These are phyloP conservation scores for Diplodus sargus DNA, from an alignment of 2,797 vertebrate genomes.

Conservation along the genomic window DNA sequence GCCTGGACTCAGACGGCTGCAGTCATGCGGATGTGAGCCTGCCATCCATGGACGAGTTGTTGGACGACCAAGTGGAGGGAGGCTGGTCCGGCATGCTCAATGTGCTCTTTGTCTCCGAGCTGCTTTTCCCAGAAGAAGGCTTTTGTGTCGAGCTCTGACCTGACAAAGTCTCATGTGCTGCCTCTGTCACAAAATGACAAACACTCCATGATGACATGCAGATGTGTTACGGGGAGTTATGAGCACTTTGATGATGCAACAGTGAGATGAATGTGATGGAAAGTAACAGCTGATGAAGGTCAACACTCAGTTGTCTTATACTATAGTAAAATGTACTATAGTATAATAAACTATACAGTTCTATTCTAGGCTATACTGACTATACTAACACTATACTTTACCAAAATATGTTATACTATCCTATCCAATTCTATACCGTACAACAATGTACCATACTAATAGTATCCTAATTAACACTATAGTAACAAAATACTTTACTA, in stretches of 20 bases:
- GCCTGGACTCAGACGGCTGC: conserved; percentile 32
- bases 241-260: not conserved
- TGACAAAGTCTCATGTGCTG: conserved; percentile 27
- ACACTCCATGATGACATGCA: not conserved
- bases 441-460: not conserved
- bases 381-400: too few species aligned
- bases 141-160: conserved; percentile 61
- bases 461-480: too few species aligned
- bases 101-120: conserved; percentile 64
- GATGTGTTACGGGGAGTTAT: not conserved
- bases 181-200: conserved; percentile 17
- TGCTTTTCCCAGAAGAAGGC: conserved; percentile 53
- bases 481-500: too few species aligned
- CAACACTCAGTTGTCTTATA: not conserved
- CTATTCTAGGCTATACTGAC: too few species aligned
- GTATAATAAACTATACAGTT: too few species aligned
- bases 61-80: conserved; percentile 36
- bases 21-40: conserved; percentile 70
- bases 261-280: not conserved
- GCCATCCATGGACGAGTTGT: conserved; percentile 17
- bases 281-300: not conserved
- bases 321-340: not conserved
- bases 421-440: not conserved
- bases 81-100: conserved; percentile 52
- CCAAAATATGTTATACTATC: too few species aligned